Conservation (phyloP, 2,797 vertebrate species). For the Eulemur albifrons region DNA sequence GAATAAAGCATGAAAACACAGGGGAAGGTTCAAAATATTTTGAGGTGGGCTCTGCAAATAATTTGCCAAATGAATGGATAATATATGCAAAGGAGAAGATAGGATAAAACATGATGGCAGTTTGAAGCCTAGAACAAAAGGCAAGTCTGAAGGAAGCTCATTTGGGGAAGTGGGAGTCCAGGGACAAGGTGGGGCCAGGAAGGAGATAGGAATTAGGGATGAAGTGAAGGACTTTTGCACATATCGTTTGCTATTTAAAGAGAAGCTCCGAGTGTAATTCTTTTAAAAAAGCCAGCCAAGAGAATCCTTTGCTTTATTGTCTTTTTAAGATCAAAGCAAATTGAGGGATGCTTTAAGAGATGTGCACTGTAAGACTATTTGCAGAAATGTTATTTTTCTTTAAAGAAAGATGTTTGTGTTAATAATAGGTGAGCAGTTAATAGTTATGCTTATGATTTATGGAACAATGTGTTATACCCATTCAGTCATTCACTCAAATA, state of each 20-base stretch:
- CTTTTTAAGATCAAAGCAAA: slow-evolving; percentile 10
- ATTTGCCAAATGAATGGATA: background rate
- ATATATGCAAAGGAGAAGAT: background rate
- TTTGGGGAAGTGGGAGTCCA: background rate
- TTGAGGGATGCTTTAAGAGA: background rate
- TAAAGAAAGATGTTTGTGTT: background rate
- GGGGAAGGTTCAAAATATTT: background rate
- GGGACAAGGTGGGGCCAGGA: background rate
- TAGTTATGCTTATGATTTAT: background rate
- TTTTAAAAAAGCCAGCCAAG: background rate
- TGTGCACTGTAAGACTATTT: background rate
- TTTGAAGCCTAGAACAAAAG: background rate
- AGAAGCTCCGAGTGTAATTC: background rate
- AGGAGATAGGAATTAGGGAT: background rate
- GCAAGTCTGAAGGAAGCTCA: background rate
- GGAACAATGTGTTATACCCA: background rate
- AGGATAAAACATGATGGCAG: background rate
- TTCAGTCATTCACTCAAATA: slow-evolving; percentile 5
- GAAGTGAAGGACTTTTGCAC: background rate
- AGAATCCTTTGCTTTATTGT: background rate
- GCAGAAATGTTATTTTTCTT: background rate
- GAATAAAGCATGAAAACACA: background rate
- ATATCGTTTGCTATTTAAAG: background rate
- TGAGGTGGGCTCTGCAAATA: background rate
- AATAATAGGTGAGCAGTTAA: background rate